phyloP scores from a whole-genome alignment of 2,888 invertebrate genomes.

The Pantelozetes paolii region DNA sequence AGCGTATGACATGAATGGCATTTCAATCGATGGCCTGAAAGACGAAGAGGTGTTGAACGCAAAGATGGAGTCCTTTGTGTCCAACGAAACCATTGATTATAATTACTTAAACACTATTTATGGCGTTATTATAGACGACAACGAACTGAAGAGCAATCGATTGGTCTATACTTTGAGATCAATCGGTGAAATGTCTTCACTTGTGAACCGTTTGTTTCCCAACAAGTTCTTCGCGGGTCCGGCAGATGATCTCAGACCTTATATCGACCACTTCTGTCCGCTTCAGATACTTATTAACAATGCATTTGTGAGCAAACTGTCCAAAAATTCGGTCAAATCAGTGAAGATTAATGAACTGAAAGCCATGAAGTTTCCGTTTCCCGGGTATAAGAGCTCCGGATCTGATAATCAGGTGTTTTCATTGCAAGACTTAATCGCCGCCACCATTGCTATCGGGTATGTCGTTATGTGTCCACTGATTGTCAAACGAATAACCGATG shows the following conservation, averaged over 20 bases:
- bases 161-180: conserved; percentile 5
- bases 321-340: not conserved
- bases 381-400: not conserved
- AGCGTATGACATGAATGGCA: no score
- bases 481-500: conserved; percentile 45
- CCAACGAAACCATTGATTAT: not conserved
- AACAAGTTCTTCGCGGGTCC: not conserved
- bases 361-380: conserved; percentile 1
- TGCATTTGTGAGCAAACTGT: not conserved
- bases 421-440: conserved; percentile 38
- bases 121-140: not conserved
- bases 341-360: not conserved
- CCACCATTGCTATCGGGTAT: conserved; percentile 42
- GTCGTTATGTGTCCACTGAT: conserved; percentile 43
- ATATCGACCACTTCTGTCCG: not conserved
- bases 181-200: not conserved
- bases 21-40: not conserved
- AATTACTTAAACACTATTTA: not conserved
- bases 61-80: conserved; percentile 16
- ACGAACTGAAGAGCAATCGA: not conserved
- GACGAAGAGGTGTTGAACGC: not conserved
- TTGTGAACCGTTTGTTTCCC: conserved; percentile 1
- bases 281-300: conserved; percentile 13
- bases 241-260: not conserved
- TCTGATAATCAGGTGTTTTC: conserved; percentile 4